phyloP scores from a whole-genome alignment of 2,888 invertebrate genomes.

The Aporophyla nigra region DNA sequence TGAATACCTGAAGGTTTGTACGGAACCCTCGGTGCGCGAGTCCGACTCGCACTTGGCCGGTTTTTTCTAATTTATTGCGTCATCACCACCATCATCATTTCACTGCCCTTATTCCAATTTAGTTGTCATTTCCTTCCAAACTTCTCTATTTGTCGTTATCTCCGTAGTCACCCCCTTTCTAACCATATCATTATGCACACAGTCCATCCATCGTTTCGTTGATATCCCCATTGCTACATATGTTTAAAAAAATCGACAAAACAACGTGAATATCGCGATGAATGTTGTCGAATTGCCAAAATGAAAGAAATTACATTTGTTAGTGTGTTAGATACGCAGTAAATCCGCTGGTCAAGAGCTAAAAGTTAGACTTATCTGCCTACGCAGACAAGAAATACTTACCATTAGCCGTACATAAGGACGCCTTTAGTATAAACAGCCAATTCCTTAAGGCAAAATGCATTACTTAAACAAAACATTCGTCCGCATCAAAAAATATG shows the following conservation, averaged over 20 bases:
- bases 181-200: too few species aligned
- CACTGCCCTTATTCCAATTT: too few species aligned
- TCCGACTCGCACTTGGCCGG: too few species aligned
- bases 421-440: not conserved
- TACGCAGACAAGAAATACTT: not conserved
- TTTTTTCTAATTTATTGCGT: too few species aligned
- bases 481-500: slow-evolving; percentile 33
- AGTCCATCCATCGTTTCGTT: too few species aligned
- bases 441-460: not conserved
- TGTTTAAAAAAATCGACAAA: not conserved
- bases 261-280: not conserved
- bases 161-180: too few species aligned
- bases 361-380: not conserved
- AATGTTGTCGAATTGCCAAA: not conserved
- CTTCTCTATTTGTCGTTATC: too few species aligned
- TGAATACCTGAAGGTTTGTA: too few species aligned
- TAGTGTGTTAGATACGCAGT: not conserved
- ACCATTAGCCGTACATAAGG: not conserved
- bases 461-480: not conserved
- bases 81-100: too few species aligned
- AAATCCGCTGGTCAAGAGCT: not conserved
- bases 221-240: not conserved
- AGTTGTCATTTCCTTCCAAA: too few species aligned
- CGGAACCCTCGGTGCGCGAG: too few species aligned
- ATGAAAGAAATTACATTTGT: not conserved